phyloP scores from a whole-genome alignment of 2,888 invertebrate species.

The Acanthopleura granulata region DNA sequence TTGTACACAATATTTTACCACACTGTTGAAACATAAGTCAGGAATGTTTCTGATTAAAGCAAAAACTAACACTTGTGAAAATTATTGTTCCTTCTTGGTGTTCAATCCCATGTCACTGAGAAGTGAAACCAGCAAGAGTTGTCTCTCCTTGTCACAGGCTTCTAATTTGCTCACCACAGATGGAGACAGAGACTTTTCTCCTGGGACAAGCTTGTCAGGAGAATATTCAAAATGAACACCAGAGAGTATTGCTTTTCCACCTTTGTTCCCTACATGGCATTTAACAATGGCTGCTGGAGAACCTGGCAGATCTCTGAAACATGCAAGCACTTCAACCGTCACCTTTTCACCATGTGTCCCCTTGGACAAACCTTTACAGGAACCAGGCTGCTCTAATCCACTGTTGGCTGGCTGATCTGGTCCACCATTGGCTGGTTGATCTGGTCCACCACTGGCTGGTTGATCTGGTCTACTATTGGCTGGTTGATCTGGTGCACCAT shows the following conservation, averaged over 20 bases:
- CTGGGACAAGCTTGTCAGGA: conserved; percentile 30
- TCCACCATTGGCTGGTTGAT: no score
- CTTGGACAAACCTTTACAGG: no score
- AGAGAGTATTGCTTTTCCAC: conserved; percentile 51
- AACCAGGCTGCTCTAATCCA: no score
- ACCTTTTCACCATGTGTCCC: no score
- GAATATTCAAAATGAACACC: conserved; percentile 58
- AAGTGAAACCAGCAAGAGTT: not conserved
- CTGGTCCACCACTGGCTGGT: no score
- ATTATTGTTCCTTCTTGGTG: not conserved
- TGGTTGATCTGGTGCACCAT: not conserved
- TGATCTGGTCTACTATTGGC: no score
- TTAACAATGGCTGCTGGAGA: conserved; percentile 50
- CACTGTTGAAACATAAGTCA: no score
- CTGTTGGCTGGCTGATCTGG: no score
- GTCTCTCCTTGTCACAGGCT: not conserved
- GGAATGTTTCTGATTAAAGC: no score
- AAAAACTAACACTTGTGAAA: no score
- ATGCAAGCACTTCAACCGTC: conserved; percentile 23
- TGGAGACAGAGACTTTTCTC: not conserved
- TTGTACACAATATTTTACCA: not conserved
- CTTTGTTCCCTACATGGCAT: conserved; percentile 39
- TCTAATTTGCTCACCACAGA: not conserved
- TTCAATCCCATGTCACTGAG: not conserved
- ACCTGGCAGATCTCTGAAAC: conserved; percentile 34